Evolutionary conservation across 1,140 invertebrate species (phyloP).

Genomic region (Diplogasteroides magnus): DNA sequence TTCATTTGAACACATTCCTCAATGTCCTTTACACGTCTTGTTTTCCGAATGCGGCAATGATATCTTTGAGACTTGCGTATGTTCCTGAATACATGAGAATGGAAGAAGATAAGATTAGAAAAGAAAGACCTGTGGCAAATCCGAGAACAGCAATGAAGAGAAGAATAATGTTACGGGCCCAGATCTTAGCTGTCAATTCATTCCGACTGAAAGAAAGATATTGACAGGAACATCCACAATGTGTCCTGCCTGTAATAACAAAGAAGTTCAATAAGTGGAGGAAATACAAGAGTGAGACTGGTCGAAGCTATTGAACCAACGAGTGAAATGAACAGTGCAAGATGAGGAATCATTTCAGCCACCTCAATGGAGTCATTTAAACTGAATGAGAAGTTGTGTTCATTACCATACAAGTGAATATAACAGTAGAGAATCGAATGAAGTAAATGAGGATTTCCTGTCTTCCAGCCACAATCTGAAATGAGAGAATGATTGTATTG

Average conservation of each 20-base stretch:
- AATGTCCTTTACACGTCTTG: constrained; percentile 2
- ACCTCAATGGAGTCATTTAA: constrained; percentile 4
- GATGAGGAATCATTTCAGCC: constrained; percentile 48
- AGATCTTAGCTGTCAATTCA: constrained; percentile 18
- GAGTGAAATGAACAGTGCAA: constrained; percentile 51
- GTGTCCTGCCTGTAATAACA: constrained; percentile 25
- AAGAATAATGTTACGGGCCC: constrained; percentile 23
- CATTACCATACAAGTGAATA: constrained; percentile 40
- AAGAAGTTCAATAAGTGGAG: constrained; percentile 50
- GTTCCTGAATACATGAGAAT: constrained; percentile 1
- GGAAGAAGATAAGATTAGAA: background rate
- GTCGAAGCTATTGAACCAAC: constrained; percentile 48
- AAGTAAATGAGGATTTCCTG: constrained; percentile 44
- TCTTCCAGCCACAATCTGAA: constrained; percentile 30
- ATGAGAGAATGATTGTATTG: background rate
- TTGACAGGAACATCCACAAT: background rate
- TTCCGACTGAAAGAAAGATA: constrained; percentile 5
- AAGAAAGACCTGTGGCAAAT: constrained; percentile 14
- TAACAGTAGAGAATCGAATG: constrained; percentile 38
- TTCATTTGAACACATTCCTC: background rate
- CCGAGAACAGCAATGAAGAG: constrained; percentile 22
- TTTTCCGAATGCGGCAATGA: constrained; percentile 28
- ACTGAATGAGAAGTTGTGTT: background rate
- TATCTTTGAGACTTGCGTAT: constrained; percentile 26
- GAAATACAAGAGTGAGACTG: constrained; percentile 48